Evolutionary conservation across 2,888 invertebrate species (phyloP).

Genomic region (Lithophane socia): DNA sequence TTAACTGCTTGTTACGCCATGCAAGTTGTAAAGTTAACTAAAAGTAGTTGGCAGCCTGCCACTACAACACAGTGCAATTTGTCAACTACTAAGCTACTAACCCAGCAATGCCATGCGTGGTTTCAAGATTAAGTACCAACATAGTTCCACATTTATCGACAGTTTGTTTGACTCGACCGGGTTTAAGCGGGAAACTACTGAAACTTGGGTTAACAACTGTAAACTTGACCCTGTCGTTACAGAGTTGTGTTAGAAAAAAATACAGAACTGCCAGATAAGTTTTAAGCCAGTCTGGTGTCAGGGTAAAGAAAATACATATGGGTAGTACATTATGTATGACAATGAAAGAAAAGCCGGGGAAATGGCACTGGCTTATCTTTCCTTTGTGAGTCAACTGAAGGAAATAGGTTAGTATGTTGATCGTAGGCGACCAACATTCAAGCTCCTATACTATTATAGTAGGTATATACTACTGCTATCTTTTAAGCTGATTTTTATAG

Average conservation of each 20-base stretch:
- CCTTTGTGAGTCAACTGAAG: constrained; percentile 32
- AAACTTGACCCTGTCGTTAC: constrained; percentile 13
- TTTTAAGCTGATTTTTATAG: constrained; percentile 65
- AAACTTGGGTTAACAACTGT: constrained; percentile 18
- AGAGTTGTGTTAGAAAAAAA: neutral
- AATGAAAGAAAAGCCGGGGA: constrained; percentile 29
- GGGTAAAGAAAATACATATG: neutral
- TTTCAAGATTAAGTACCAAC: constrained; percentile 39
- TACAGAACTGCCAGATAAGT: neutral
- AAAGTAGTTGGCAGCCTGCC: constrained; percentile 40
- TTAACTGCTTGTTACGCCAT: neutral
- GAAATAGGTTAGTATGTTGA: constrained; percentile 64
- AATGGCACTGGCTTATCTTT: constrained; percentile 44
- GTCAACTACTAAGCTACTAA: constrained; percentile 39
- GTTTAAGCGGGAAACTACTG: constrained; percentile 13
- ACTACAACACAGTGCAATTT: constrained; percentile 34
- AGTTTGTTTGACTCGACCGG: constrained; percentile 9
- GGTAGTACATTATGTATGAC: constrained; percentile 2
- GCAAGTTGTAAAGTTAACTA: constrained; percentile 25
- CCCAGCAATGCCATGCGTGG: constrained; percentile 30
- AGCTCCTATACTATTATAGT: constrained; percentile 33
- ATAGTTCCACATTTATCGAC: constrained; percentile 26
- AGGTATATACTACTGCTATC: constrained; percentile 39
- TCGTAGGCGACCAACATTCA: constrained; percentile 58
- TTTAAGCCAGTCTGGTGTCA: neutral